These are phyloP conservation scores for Ceyx erithaca DNA, from an alignment of 2,797 vertebrate genomes.

Conservation along the genomic window DNA sequence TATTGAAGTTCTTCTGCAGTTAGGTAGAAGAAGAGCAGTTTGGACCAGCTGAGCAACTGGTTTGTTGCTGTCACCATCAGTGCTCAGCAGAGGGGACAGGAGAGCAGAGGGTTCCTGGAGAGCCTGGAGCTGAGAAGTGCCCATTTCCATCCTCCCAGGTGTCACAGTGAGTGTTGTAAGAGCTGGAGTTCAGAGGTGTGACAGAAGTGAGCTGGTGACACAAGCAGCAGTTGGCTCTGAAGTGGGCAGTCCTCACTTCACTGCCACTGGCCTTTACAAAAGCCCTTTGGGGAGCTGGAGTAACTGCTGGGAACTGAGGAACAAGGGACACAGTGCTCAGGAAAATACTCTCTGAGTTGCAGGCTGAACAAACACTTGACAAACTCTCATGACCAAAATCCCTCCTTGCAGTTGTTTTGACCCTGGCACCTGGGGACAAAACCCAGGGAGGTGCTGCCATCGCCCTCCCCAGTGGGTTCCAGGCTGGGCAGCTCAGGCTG, in stretches of 20 bases:
- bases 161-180: neutral
- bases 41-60: neutral
- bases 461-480: rapidly evolving
- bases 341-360: neutral
- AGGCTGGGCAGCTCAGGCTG: neutral
- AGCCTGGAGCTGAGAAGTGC: neutral
- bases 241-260: neutral
- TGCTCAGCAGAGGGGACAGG: neutral
- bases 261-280: neutral
- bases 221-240: neutral
- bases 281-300: neutral
- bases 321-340: constrained; percentile 1
- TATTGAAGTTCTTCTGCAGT: neutral
- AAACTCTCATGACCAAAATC: neutral
- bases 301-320: neutral
- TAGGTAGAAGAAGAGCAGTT: neutral
- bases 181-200: neutral
- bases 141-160: neutral
- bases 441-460: neutral
- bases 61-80: neutral
- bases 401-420: neutral
- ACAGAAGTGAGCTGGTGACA: neutral
- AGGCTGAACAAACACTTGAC: constrained; percentile 57
- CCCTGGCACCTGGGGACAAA: neutral
- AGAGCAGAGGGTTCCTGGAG: neutral